These are phyloP conservation scores for Galago senegalensis DNA, from an alignment of 2,797 vertebrate species.

Conservation along the genomic window DNA sequence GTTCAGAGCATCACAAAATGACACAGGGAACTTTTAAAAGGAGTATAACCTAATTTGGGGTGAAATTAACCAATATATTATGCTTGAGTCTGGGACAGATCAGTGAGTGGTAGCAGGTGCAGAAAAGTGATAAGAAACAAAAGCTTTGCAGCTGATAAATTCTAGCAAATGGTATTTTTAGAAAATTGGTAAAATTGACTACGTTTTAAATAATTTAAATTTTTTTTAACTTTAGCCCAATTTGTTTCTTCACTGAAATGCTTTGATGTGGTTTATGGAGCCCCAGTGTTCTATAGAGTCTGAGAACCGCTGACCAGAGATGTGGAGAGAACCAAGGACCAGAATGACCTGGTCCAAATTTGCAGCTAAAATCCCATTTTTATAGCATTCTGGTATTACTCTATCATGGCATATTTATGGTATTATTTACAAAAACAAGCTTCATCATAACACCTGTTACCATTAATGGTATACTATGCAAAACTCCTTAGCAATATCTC, in stretches of 20 bases:
- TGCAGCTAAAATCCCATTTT: not conserved
- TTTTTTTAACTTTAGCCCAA: not conserved
- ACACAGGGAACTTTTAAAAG: not conserved
- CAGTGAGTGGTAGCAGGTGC: not conserved
- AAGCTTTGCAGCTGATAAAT: slow-evolving; percentile 59
- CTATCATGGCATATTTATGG: not conserved
- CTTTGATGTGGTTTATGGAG: not conserved
- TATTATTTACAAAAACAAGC: not conserved
- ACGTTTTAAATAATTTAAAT: slow-evolving; percentile 47
- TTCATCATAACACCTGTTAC: not conserved
- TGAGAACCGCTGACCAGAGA: not conserved
- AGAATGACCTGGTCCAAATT: not conserved
- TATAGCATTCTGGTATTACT: not conserved
- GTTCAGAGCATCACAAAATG: not conserved
- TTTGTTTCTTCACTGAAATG: not conserved
- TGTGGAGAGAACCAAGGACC: not conserved
- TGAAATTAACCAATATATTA: slow-evolving; percentile 46
- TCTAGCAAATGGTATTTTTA: slow-evolving; percentile 45
- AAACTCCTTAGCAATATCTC: not conserved
- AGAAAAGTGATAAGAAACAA: slow-evolving; percentile 20
- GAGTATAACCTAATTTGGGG: not conserved
- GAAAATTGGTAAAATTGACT: slow-evolving; percentile 13
- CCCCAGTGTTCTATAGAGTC: not conserved
- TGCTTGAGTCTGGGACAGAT: slow-evolving; percentile 44
- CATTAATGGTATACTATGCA: too few species aligned